Evolutionary conservation across 2,888 invertebrate species (phyloP).

Genomic region (Celastrina argiolus): DNA sequence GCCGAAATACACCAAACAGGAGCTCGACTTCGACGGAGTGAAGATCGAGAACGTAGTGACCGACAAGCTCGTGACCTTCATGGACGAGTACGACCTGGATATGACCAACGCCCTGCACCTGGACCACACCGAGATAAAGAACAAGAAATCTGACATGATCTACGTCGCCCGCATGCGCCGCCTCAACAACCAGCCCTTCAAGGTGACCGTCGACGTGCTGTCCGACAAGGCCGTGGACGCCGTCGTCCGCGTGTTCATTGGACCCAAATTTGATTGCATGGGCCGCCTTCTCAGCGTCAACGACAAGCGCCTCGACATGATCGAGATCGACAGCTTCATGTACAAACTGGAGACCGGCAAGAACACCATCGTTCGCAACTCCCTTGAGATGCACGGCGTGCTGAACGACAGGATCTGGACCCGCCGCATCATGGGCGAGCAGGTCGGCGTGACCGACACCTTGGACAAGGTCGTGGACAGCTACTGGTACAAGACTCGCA

Average conservation of each 20-base stretch:
- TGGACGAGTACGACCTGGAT: conserved; percentile 82
- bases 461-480: conserved; percentile 73
- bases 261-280: conserved; percentile 83
- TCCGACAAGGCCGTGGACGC: conserved; percentile 78
- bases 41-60: conserved; percentile 79
- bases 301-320: conserved; percentile 64
- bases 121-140: conserved; percentile 66
- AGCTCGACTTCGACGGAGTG: conserved; percentile 80
- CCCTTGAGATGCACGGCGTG: conserved; percentile 81
- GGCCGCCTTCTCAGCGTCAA: conserved; percentile 74
- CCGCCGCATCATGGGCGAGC: conserved; percentile 45
- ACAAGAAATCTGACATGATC: conserved; percentile 64
- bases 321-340: conserved; percentile 74
- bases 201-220: conserved; percentile 74
- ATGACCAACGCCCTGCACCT: conserved; percentile 80
- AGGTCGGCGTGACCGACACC: conserved; percentile 55
- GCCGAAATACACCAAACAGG: conserved; percentile 78
- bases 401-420: conserved; percentile 78
- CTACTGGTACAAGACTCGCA: conserved; percentile 73
- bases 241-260: conserved; percentile 82
- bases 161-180: conserved; percentile 79
- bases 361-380: conserved; percentile 83
- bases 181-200: conserved; percentile 82
- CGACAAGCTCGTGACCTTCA: conserved; percentile 82
- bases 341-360: conserved; percentile 80